phyloP scores from a whole-genome alignment of 2,888 invertebrate genomes.

The Sphaerophoria taeniata region DNA sequence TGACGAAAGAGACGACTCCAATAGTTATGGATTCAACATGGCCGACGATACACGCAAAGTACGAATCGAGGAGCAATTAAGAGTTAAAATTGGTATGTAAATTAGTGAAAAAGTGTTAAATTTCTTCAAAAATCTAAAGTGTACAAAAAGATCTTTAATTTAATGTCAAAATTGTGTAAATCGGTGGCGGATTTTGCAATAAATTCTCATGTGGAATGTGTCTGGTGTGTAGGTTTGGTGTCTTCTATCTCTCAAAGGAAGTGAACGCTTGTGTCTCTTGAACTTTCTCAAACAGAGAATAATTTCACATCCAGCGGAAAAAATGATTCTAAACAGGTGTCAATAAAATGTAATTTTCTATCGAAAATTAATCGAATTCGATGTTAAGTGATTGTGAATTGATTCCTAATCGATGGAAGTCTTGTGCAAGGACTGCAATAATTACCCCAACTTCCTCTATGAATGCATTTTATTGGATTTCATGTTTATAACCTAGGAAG shows the following conservation, averaged over 20 bases:
- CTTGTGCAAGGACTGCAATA: constrained; percentile 14
- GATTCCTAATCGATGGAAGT: constrained; percentile 23
- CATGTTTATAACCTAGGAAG: constrained; percentile 62
- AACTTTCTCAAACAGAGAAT: constrained; percentile 71
- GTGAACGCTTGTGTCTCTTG: constrained; percentile 60
- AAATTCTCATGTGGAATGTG: constrained; percentile 59
- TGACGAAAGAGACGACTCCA: constrained; percentile 78
- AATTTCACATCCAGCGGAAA: constrained; percentile 33
- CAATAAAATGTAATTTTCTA: constrained; percentile 67
- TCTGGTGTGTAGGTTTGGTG: constrained; percentile 34
- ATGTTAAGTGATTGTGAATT: constrained; percentile 38
- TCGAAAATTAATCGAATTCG: constrained; percentile 49
- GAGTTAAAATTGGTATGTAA: constrained; percentile 96
- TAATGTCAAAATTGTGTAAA: constrained; percentile 41
- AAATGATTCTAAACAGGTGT: constrained; percentile 71
- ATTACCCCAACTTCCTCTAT: neutral
- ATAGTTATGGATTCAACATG: constrained; percentile 94
- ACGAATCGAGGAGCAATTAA: constrained; percentile 95
- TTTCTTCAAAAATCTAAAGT: constrained; percentile 29
- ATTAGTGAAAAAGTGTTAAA: constrained; percentile 73
- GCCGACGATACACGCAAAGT: constrained; percentile 95
- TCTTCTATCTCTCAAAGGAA: constrained; percentile 27
- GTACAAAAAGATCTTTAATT: constrained; percentile 25
- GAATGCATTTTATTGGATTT: constrained; percentile 60
- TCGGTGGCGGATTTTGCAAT: constrained; percentile 3